These are phyloP conservation scores for Drosophila takahashii DNA, from an alignment of 1,140 invertebrate species.

Conservation along the genomic window DNA sequence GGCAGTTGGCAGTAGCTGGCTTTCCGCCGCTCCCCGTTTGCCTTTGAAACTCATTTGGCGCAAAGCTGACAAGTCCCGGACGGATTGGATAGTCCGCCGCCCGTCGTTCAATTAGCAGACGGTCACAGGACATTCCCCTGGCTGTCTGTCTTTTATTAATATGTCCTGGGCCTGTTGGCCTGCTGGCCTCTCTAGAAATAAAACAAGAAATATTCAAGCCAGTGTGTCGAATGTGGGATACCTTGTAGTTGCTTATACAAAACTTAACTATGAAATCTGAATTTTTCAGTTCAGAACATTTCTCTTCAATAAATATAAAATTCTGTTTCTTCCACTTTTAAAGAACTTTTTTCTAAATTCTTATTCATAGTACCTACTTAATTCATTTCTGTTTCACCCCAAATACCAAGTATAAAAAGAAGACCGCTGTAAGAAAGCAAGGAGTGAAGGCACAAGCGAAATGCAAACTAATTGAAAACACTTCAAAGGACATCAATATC, in stretches of 20 bases:
- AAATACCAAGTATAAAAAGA: constrained; percentile 5
- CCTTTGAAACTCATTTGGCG: constrained; percentile 58
- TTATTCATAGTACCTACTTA: not conserved
- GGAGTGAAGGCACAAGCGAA: constrained; percentile 35
- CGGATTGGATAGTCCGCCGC: constrained; percentile 31
- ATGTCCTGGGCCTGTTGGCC: constrained; percentile 26
- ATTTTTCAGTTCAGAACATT: not conserved
- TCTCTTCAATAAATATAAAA: not conserved
- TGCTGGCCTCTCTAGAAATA: constrained; percentile 9
- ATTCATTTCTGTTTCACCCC: not conserved
- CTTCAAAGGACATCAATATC: constrained; percentile 63
- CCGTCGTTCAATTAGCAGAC: constrained; percentile 64
- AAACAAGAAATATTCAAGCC: not conserved
- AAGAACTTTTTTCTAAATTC: not conserved
- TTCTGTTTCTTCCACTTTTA: not conserved
- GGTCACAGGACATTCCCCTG: constrained; percentile 39
- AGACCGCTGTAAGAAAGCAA: not conserved
- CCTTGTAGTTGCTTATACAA: not conserved
- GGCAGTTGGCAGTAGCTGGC: constrained; percentile 1
- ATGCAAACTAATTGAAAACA: constrained; percentile 74
- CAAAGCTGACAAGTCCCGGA: constrained; percentile 47
- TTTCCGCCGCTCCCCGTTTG: constrained; percentile 27
- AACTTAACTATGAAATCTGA: not conserved
- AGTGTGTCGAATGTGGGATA: constrained; percentile 2
- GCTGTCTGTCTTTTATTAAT: constrained; percentile 54